phyloP scores from a whole-genome alignment of 2,113 vertebrate species.

The Siphamia tubifer region DNA sequence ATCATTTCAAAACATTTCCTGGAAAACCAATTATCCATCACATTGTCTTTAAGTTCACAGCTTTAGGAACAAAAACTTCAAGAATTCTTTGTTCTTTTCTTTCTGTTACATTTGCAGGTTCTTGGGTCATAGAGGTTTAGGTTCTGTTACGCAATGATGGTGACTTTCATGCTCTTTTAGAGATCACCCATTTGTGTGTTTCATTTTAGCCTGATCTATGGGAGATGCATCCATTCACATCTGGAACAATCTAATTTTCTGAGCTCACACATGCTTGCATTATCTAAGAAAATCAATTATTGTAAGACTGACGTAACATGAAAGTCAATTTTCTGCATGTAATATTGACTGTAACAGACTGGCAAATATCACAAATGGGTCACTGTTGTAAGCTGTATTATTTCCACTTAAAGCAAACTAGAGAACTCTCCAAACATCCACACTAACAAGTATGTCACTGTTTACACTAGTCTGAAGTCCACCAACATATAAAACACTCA shows the following conservation, averaged over 20 bases:
- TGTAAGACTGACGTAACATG: constrained; percentile 39
- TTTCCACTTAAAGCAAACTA: too few relatives aligned
- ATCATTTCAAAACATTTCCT: constrained; percentile 19
- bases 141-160: constrained; percentile 18
- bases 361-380: constrained; percentile 29
- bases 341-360: constrained; percentile 35
- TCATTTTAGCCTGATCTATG: neutral
- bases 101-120: neutral
- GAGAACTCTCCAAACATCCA: too few relatives aligned
- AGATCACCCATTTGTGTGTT: neutral
- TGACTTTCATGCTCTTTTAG: neutral
- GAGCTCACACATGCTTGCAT: neutral
- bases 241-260: constrained; percentile 4
- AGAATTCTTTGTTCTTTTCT: neutral
- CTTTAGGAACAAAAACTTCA: neutral
- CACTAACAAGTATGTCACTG: too few relatives aligned
- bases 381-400: too few relatives aligned
- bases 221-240: constrained; percentile 12
- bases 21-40: constrained; percentile 15
- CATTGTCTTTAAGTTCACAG: neutral
- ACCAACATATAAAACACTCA: too few relatives aligned
- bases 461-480: too few relatives aligned
- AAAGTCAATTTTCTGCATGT: constrained; percentile 20
- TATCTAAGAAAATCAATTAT: constrained; percentile 38
- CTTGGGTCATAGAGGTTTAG: neutral